Evolutionary conservation across 1,140 invertebrate species (phyloP).

Genomic region (Maconellicoccus hirsutus): DNA sequence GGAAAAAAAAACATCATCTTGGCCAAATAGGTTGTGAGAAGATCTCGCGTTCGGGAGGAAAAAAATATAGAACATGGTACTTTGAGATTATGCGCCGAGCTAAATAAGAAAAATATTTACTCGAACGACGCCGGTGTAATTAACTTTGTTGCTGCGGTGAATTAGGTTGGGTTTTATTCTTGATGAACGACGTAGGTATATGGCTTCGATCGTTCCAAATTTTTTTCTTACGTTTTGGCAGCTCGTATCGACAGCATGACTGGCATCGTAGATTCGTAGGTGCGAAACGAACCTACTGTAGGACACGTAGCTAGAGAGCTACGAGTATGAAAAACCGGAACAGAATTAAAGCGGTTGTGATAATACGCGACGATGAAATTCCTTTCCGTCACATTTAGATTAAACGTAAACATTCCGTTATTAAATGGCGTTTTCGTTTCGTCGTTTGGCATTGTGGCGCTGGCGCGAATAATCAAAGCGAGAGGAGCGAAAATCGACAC

Average conservation of each 20-base stretch:
- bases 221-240: background rate
- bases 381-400: conserved; percentile 4
- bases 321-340: background rate
- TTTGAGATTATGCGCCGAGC: background rate
- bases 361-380: background rate
- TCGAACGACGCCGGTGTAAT: background rate
- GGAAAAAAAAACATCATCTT: no score
- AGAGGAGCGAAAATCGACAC: no score
- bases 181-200: no score
- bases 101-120: background rate
- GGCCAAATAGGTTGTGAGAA: no score
- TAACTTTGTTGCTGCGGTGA: background rate
- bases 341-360: background rate
- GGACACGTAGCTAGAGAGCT: no score
- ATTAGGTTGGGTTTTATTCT: no score
- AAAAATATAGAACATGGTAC: no score
- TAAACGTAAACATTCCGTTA: conserved; percentile 4
- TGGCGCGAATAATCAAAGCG: background rate
- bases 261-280: background rate
- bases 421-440: background rate
- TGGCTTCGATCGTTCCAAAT: background rate
- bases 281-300: no score
- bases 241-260: background rate
- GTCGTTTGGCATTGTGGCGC: background rate
- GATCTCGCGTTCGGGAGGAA: no score